Evolutionary conservation across 2,888 invertebrate genomes (phyloP).

Genomic region (Eubasilissa splendida): DNA sequence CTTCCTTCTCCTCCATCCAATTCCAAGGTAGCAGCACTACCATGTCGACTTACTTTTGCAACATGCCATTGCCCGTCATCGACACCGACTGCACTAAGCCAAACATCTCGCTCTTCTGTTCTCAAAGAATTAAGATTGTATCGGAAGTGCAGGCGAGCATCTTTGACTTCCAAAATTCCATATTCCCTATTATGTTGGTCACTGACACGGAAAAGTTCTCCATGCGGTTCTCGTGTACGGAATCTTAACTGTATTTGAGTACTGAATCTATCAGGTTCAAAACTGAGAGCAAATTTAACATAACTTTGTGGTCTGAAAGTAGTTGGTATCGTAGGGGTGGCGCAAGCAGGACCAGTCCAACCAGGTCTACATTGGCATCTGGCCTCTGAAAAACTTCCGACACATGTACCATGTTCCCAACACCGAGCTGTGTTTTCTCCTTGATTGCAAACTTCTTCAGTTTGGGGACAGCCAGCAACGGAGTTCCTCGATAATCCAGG

Average conservation of each 20-base stretch:
- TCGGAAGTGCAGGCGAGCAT: conserved; percentile 90
- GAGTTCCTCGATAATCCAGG: conserved; percentile 91
- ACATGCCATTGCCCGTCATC: conserved; percentile 99
- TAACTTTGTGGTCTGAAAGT: conserved; percentile 96
- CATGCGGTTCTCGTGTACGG: conserved; percentile 93
- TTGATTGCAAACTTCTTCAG: conserved; percentile 92
- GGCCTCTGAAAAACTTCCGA: conserved; percentile 90
- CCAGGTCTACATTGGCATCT: conserved; percentile 96
- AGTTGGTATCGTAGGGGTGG: conserved; percentile 88
- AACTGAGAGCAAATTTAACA: conserved; percentile 96
- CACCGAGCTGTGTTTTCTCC: conserved; percentile 87
- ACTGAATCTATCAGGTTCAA: conserved; percentile 92
- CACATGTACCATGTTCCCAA: conserved; percentile 95
- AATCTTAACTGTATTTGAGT: conserved; percentile 95
- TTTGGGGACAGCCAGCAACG: conserved; percentile 92
- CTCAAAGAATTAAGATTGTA: conserved; percentile 93
- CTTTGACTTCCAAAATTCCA: conserved; percentile 92
- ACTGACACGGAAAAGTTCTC: conserved; percentile 93
- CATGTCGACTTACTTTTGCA: conserved; percentile 91
- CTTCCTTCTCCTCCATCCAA: conserved; percentile 96
- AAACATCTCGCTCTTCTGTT: conserved; percentile 92
- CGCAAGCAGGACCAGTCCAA: conserved; percentile 93
- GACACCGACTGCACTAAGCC: conserved; percentile 91
- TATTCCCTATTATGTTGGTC: conserved; percentile 96
- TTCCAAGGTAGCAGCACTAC: conserved; percentile 92